A percentile compares a stretch with the other conserved stretches of the same genome.
Evolutionary conservation across 2,113 vertebrate genomes (phyloP).

Genomic region (Pogona vitticeps): DNA sequence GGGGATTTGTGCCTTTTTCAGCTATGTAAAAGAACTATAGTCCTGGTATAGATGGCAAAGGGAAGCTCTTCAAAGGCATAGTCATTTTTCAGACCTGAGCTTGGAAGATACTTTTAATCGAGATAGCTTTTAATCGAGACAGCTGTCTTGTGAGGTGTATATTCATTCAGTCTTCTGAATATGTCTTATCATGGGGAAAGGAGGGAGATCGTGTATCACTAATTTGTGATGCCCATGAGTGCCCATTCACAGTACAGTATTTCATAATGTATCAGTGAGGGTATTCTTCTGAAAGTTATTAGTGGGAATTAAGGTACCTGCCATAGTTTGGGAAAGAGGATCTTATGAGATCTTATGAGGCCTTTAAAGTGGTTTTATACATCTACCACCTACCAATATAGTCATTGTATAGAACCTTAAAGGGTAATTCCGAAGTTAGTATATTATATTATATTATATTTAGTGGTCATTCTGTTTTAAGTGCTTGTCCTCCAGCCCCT

Average conservation of each 20-base stretch:
- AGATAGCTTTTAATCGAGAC: too few relatives aligned
- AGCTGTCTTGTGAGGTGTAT: background rate
- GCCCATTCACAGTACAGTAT: background rate
- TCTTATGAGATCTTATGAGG: background rate
- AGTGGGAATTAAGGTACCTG: background rate
- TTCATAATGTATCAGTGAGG: background rate
- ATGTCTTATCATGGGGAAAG: background rate
- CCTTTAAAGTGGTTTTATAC: background rate
- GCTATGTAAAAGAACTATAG: background rate
- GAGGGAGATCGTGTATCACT: background rate
- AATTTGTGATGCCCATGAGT: background rate
- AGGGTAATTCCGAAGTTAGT: background rate
- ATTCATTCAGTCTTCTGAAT: background rate
- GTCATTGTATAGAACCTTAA: background rate
- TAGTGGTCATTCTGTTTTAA: background rate
- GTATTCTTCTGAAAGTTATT: background rate
- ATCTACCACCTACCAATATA: background rate
- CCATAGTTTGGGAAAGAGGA: too few relatives aligned
- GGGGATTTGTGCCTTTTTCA: background rate
- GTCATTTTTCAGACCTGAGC: background rate
- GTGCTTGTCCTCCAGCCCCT: background rate
- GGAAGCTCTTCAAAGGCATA: background rate
- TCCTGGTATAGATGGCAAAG: background rate
- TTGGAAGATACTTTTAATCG: background rate
- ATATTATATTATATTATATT: too few relatives aligned